Conservation (phyloP, 2,113 vertebrate species). For the Urocolius indicus region DNA sequence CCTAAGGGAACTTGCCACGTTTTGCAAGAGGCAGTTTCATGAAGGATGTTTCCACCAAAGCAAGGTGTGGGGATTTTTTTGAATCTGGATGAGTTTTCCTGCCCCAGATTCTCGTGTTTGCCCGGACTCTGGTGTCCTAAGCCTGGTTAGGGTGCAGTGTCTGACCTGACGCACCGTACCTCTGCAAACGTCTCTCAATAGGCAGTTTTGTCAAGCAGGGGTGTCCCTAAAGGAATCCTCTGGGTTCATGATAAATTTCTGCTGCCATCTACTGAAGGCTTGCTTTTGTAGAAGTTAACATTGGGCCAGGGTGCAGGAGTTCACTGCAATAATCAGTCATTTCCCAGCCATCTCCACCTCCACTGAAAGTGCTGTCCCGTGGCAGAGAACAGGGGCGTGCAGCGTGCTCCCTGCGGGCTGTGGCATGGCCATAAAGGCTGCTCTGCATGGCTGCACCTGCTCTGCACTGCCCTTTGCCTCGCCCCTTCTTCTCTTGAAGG, state of each 20-base stretch:
- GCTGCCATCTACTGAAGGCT: constrained; percentile 51
- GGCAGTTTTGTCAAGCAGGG: not conserved
- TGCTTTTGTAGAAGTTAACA: not conserved
- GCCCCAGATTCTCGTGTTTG: not conserved
- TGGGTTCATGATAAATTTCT: constrained; percentile 4
- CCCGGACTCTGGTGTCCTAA: not conserved
- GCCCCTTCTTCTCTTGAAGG: not conserved
- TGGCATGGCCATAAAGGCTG: not conserved
- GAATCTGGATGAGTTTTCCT: not conserved
- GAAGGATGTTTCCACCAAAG: not conserved
- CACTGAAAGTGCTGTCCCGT: not conserved
- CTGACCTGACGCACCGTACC: not conserved
- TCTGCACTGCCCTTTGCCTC: not conserved
- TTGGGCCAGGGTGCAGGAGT: not conserved
- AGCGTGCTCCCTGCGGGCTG: not conserved
- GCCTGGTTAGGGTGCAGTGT: not conserved
- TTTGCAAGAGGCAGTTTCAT: constrained; percentile 26
- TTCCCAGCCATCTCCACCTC: not conserved
- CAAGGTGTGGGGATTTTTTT: not conserved
- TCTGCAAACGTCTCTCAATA: not conserved
- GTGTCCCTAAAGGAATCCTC: not conserved
- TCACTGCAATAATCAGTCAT: not conserved
- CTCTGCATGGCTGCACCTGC: not conserved
- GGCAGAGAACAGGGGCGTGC: not conserved
- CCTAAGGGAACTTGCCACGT: not conserved